These are phyloP conservation scores for Cephalophus harveyi DNA, from an alignment of 2,113 vertebrate genomes.

Conservation along the genomic window DNA sequence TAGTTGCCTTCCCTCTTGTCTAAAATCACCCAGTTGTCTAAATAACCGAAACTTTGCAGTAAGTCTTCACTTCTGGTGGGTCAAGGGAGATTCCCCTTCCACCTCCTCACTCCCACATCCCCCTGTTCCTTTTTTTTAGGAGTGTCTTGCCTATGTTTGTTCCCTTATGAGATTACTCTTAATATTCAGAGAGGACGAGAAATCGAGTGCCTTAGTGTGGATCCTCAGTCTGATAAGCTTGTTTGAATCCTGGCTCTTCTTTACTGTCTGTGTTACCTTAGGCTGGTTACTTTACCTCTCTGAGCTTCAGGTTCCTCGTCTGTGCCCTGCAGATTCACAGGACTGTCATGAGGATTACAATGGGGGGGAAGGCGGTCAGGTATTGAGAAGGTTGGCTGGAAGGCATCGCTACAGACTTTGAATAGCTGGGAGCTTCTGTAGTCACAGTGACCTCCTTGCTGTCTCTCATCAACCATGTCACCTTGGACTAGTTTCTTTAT, in stretches of 20 bases:
- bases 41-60: not conserved
- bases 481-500: not conserved
- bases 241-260: not conserved
- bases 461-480: not conserved
- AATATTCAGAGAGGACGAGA: not conserved
- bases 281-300: not conserved
- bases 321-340: not conserved
- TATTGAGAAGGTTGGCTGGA: not conserved
- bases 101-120: not conserved
- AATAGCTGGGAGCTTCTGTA: not conserved
- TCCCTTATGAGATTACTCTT: not conserved
- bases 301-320: not conserved
- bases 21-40: not conserved
- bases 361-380: not conserved
- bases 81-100: not conserved
- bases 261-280: not conserved
- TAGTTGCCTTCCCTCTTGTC: not conserved
- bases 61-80: not conserved
- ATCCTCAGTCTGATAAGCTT: not conserved
- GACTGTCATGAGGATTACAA: not conserved
- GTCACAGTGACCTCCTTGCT: not conserved
- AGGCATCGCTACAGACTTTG: not conserved
- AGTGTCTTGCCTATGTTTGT: not conserved
- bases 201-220: fast-evolving
- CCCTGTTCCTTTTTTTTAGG: not conserved